Evolutionary conservation across 2,888 invertebrate genomes (phyloP).

Genomic region (Automeris io): DNA sequence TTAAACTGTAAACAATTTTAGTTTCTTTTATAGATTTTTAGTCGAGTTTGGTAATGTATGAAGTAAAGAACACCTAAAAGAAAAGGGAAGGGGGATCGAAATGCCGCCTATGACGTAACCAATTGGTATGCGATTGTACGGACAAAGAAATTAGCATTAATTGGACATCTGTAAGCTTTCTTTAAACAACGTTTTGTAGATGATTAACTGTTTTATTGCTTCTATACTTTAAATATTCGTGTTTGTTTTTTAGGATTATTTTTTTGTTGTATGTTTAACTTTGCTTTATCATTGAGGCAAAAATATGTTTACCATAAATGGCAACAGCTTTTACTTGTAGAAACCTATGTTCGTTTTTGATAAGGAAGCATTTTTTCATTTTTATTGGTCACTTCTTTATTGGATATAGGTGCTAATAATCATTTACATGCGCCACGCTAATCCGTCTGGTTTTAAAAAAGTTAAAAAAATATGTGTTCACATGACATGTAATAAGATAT

Average conservation of each 20-base stretch:
- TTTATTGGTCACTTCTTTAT: neutral
- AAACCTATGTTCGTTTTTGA: too few species aligned
- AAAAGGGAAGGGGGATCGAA: constrained; percentile 20
- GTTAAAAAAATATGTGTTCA: too few species aligned
- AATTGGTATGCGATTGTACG: constrained; percentile 57
- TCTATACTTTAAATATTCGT: too few species aligned
- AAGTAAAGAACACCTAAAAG: constrained; percentile 28
- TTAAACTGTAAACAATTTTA: too few species aligned
- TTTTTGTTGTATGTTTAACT: too few species aligned
- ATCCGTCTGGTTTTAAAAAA: too few species aligned
- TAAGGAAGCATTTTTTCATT: too few species aligned
- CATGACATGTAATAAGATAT: too few species aligned
- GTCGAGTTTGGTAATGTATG: constrained; percentile 42
- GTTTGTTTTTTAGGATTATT: too few species aligned
- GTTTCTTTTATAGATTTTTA: constrained; percentile 1
- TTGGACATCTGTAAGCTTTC: constrained; percentile 15
- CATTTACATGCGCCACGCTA: neutral
- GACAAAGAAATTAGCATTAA: constrained; percentile 48
- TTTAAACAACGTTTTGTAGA: constrained; percentile 11
- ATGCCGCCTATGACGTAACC: constrained; percentile 60
- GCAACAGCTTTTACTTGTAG: too few species aligned
- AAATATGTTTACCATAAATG: too few species aligned
- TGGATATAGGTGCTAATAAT: neutral
- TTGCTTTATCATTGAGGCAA: too few species aligned
- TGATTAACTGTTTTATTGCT: neutral